Conservation (phyloP, 2,888 invertebrate genomes). For the Bellardia pandia region DNA sequence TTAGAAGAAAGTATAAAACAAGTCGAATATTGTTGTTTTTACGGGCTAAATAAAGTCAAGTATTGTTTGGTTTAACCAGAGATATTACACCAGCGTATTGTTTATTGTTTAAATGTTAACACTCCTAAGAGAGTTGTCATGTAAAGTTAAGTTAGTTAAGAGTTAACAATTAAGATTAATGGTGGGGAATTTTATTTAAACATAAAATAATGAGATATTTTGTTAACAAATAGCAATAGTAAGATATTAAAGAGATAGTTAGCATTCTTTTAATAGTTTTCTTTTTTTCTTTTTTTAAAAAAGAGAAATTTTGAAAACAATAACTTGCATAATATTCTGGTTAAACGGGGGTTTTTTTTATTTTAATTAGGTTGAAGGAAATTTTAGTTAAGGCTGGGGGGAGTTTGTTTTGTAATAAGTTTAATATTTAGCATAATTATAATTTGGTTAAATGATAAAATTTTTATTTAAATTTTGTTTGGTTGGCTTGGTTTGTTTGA, state of each 20-base stretch:
- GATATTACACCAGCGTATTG: slow-evolving; percentile 84
- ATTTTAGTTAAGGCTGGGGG: neutral
- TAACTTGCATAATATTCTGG: slow-evolving; percentile 83
- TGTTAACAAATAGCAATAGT: neutral
- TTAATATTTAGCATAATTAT: neutral
- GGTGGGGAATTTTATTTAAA: neutral
- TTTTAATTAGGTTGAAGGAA: neutral
- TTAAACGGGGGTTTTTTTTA: slow-evolving; percentile 78
- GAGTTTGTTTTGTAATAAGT: neutral
- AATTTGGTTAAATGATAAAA: neutral
- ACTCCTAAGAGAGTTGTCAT: neutral
- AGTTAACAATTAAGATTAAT: slow-evolving; percentile 72
- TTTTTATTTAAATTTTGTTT: slow-evolving; percentile 18
- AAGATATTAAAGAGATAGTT: neutral
- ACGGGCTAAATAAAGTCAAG: slow-evolving; percentile 82
- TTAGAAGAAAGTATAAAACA: neutral
- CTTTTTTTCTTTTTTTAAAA: neutral
- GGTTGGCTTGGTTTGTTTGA: slow-evolving; percentile 43
- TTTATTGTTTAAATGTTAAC: slow-evolving; percentile 77
- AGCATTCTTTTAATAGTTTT: neutral
- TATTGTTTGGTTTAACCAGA: slow-evolving; percentile 83
- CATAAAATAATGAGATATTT: neutral
- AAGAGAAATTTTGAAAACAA: slow-evolving; percentile 77
- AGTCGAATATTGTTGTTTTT: neutral
- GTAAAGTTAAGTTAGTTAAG: neutral